Evolutionary conservation across 1,140 invertebrate species (phyloP).

Genomic region (Diabrotica undecimpunctata): DNA sequence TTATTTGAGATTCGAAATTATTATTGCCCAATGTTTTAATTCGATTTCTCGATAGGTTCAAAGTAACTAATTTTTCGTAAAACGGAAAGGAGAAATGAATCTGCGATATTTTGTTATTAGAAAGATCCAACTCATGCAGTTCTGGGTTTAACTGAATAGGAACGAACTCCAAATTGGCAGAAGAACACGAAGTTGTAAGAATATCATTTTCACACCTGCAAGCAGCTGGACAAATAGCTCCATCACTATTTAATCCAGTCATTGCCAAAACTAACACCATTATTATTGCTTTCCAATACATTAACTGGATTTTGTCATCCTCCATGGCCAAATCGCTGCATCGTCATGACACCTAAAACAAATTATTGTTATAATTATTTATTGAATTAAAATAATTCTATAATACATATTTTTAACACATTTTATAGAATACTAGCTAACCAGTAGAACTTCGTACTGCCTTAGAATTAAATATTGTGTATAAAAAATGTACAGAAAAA

Average conservation of each 20-base stretch:
- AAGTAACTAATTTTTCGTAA: conserved; percentile 71
- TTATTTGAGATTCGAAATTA: conserved; percentile 73
- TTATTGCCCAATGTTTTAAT: conserved; percentile 71
- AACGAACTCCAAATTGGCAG: conserved; percentile 73
- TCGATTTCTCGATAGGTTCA: conserved; percentile 78
- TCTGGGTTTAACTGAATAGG: conserved; percentile 86
- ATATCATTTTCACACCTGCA: conserved; percentile 79
- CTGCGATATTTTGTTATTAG: conserved; percentile 68
- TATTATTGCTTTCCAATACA: conserved; percentile 40
- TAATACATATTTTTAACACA: too few species aligned
- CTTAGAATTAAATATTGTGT: too few species aligned
- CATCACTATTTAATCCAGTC: conserved; percentile 42
- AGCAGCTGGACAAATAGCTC: conserved; percentile 71
- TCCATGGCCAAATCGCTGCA: conserved; percentile 43
- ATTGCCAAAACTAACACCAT: conserved; percentile 42
- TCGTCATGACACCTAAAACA: conserved; percentile 46
- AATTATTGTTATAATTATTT: conserved; percentile 9
- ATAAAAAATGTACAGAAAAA: too few species aligned
- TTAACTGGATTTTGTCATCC: conserved; percentile 43
- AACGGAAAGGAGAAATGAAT: conserved; percentile 70
- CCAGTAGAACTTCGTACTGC: too few species aligned
- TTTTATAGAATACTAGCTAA: too few species aligned
- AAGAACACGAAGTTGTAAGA: conserved; percentile 68
- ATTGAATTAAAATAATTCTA: too few species aligned
- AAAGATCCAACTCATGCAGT: conserved; percentile 70